Base-by-base conservation (phyloP, 2,113 vertebrate genomes). In the Xenotilapia leptura region DNA sequence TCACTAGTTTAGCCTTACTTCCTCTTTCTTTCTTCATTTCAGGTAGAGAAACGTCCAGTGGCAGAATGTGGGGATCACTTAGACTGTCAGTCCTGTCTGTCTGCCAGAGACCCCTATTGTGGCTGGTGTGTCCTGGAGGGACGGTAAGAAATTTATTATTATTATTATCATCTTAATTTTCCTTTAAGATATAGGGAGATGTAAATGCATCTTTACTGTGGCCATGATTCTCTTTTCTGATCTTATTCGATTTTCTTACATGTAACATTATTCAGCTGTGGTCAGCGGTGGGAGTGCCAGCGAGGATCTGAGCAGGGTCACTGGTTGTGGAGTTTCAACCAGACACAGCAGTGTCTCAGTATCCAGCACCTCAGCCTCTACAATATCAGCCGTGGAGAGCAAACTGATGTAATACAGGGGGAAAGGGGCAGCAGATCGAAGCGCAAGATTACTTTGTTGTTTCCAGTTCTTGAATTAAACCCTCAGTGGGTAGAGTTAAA, bases 61-160 rank as follows among this genome's bases (percentile, higher is more conserved):
- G 96, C 97, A 21, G 97, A 99, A 92, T 99, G 98, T 93, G 97
- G 97, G 6, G 94, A 97, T 40, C 97, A 97, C 88, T 79, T 91
- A 5, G 97, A 98, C 88, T 99, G 98, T 79, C 94, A 95, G 9
- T 98, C 97, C 13, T 99, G 98, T 85, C 95, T 99, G 36, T 95
- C 96, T 3, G 94, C 96, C 79, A 97, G 88, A 58, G 98, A 99
- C 92, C 98, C 98, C 0, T 99, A 99, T 90, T 99, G 98, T 85
- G 98, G 98, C 53, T 99, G 98, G 98, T 99, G 98, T 95, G 97
- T 99, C 47, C 97, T 99, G 80, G 97, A 98, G 47, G 98, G 98
- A 91, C 95, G 97, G 60, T 68, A 68, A 68, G 60, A 68, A 68
- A 68, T 68, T 13, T 62, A 33, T 60, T 33, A 28, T 56, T 14